A percentile compares a stretch with the other conserved stretches of the same genome.
Evolutionary conservation across 1,140 invertebrate species (phyloP).

Genomic region (Drosophila triauraria): DNA sequence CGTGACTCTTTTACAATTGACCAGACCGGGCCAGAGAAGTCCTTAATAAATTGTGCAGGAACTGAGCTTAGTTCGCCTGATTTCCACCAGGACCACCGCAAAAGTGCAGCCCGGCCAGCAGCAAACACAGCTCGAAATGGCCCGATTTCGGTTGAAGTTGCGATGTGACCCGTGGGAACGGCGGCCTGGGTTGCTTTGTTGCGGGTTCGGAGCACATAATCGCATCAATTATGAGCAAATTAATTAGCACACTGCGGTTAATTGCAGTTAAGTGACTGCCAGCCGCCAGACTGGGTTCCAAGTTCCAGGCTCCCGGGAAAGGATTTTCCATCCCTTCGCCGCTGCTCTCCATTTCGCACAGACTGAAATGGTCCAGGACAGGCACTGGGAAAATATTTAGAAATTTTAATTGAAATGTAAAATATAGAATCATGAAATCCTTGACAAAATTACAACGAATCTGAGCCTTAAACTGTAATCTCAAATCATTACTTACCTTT

Average conservation of each 20-base stretch:
- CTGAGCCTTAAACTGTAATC: no score
- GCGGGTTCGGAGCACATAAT: conserved; percentile 69
- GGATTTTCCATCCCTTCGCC: conserved; percentile 5
- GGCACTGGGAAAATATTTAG: neutral
- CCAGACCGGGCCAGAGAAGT: conserved; percentile 19
- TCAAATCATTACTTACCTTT: no score
- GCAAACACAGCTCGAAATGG: conserved; percentile 12
- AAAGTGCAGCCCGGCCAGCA: conserved; percentile 28
- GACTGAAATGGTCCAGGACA: conserved; percentile 15
- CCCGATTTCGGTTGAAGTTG: conserved; percentile 43
- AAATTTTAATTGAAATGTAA: neutral
- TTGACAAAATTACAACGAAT: no score
- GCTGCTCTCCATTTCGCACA: neutral
- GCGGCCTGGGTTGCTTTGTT: conserved; percentile 35
- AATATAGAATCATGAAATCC: neutral
- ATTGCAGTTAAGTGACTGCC: conserved; percentile 76
- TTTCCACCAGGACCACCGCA: conserved; percentile 66
- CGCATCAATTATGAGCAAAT: conserved; percentile 83
- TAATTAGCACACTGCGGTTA: conserved; percentile 82
- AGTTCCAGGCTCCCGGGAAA: conserved; percentile 16
- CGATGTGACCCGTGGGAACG: conserved; percentile 62
- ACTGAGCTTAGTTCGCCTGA: conserved; percentile 60
- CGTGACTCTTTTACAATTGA: conserved; percentile 58
- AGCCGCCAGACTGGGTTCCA: conserved; percentile 34
- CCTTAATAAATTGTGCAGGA: conserved; percentile 68